Base-by-base conservation (phyloP, 2,113 vertebrate genomes). In the Microtus richardsoni region DNA sequence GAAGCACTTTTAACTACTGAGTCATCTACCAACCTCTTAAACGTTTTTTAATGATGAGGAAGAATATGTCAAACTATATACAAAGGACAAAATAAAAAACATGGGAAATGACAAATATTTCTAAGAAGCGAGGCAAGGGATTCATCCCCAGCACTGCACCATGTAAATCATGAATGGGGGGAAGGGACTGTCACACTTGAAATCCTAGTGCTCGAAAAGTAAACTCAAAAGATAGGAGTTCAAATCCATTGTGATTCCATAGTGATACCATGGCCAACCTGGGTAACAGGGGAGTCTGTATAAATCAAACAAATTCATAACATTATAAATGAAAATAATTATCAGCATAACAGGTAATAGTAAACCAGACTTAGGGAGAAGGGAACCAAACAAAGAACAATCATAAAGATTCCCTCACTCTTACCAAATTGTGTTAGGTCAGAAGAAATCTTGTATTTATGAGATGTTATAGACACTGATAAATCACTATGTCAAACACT, bases 401-500 rank as follows among this genome's bases (percentile, higher is more conserved):
- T 1, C 19, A 16, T 3, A 12, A 94, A 11, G 3, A 2, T 54
- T 64, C 92, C 14, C 28, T 6, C 4, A 88, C 5, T 58, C 30
- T 17, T 70, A 49, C 4, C 58, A 93, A 88, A 94, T 95, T 4
- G 49, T 54, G 0, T 39, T 91, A 47, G 70, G 36, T 26, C 83
- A 84, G 70, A 9, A 26, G 41, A 14, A 17, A 2, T 89, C 2
- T 71, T 82, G 79, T 89, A 96, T 96, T 60, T 70, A 96, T 85
- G 60, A 70, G 36, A 70, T 14, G 83, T 87, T 91, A 93, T 26
- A 90, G 77, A 94, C 73, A 88, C 28, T 84, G 75, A 93, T 94
- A 93, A 91, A 90, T 97, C 87, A 95, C 84, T 89, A 28, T 68
- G 79, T 97, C 80, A 92, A 89, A 41, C 80, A 91, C 30, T 89